Base-by-base conservation (phyloP, 2,113 vertebrate species). In the Apodemus sylvaticus region DNA sequence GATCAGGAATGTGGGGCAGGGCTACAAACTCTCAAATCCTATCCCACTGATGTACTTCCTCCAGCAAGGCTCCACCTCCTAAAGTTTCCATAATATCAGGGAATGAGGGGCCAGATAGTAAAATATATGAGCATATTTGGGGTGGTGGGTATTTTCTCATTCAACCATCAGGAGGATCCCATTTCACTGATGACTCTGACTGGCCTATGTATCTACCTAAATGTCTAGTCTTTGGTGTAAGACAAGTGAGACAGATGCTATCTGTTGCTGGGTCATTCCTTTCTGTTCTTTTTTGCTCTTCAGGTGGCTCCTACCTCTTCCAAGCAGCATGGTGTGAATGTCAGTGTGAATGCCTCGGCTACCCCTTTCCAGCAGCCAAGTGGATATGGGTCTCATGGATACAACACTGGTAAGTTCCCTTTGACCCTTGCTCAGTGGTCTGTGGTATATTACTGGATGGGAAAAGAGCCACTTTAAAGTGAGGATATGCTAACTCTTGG, bases 221-320 rank as follows among this genome's bases (percentile, higher is more conserved):
- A 86, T 70, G 29, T 31, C 36, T 0, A 68, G 1, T 36, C 58
- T 22, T 74, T 58, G 51, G 77, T 60, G 26, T 53, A 96, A 45
- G 42, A 68, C 20, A 3, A 34, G n/a, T 76, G 3, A 64, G 66
- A 60, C 22, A 58, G 36, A 10, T 58, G 39, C n/a, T 70, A 20
- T 19, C 20, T 94, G 58, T 36, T 66, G 26, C 62, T 48, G 24
- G 77, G 58, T 97, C 73, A 91, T 68, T 81, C 62, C 8, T 64
- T 19, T 91, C 78, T 95, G 62, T 51, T 45, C 74, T 90, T 93
- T 93, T 82, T 86, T 90, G 95, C 55, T 76, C 88, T 62, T 29
- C 95, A 99, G 99, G 99, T 99, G 98, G 99, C 99, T 98, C 99
- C 99, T 99, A 99, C 99, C 98, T 99, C 99, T 98, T 99, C 99